Evolutionary conservation across 2,797 vertebrate species (phyloP).

Genomic region (Xiphophorus birchmanni): DNA sequence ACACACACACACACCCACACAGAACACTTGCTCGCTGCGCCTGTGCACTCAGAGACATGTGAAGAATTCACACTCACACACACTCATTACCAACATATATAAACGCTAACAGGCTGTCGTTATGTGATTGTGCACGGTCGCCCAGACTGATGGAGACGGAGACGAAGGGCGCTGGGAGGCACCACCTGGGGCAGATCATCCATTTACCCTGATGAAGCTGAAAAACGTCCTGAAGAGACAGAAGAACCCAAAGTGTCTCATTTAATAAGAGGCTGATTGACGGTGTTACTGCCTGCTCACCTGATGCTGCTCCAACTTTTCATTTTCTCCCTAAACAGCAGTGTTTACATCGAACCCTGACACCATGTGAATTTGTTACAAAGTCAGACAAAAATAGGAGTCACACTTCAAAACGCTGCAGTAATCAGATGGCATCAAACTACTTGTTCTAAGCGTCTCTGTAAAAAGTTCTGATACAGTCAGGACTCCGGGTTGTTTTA

Average conservation of each 20-base stretch:
- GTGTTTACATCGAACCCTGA: background rate
- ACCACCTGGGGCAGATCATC: constrained; percentile 3
- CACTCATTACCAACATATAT: constrained; percentile 22
- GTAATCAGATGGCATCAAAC: background rate
- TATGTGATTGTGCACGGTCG: constrained; percentile 36
- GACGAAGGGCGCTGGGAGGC: constrained; percentile 2
- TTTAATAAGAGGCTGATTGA: background rate
- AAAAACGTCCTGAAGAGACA: background rate
- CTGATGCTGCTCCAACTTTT: background rate
- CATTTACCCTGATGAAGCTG: constrained; percentile 2
- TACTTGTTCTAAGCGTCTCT: background rate
- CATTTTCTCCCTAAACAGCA: background rate
- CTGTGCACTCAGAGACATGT: constrained; percentile 22
- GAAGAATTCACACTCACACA: constrained; percentile 30
- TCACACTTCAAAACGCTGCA: background rate
- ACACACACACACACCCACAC: constrained; percentile 25
- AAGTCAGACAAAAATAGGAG: background rate
- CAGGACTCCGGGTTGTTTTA: background rate
- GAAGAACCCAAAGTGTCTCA: background rate
- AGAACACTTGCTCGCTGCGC: constrained; percentile 34
- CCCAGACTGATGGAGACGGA: constrained; percentile 34
- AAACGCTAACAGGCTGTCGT: constrained; percentile 46
- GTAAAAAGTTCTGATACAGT: background rate
- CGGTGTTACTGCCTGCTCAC: background rate
- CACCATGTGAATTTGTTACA: background rate